Conservation (phyloP, 2,888 invertebrate species). For the Caenorhabditis sinica region DNA sequence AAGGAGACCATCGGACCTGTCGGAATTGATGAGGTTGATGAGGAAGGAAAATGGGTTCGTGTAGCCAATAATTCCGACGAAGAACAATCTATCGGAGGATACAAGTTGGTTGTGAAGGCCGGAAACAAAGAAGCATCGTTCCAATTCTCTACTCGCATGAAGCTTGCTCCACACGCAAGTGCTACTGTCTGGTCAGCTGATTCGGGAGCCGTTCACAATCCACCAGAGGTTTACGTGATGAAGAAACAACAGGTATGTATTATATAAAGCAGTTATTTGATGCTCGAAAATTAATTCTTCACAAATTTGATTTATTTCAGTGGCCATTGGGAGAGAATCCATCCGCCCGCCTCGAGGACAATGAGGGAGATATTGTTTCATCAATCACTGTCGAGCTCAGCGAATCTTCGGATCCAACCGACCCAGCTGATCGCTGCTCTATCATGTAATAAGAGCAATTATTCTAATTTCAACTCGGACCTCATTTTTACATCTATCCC, state of each 20-base stretch:
- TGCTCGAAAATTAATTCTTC: background rate
- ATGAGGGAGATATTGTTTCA: constrained; percentile 74
- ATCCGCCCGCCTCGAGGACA: constrained; percentile 72
- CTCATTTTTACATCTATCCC: constrained; percentile 10
- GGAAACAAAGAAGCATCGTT: constrained; percentile 75
- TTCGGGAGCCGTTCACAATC: constrained; percentile 65
- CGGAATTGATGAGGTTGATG: constrained; percentile 76
- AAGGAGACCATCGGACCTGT: constrained; percentile 76
- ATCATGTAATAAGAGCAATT: constrained; percentile 76
- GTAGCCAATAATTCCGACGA: constrained; percentile 79
- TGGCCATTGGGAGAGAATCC: constrained; percentile 82
- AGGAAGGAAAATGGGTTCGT: constrained; percentile 77
- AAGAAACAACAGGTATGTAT: constrained; percentile 69
- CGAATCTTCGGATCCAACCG: constrained; percentile 71
- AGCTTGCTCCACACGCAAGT: constrained; percentile 57
- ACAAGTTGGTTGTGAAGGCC: constrained; percentile 74
- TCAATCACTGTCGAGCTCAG: constrained; percentile 68
- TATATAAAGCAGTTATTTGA: too few relatives aligned
- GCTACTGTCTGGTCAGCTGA: constrained; percentile 71
- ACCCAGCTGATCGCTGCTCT: constrained; percentile 79
- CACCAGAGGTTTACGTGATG: constrained; percentile 69
- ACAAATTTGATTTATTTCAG: constrained; percentile 45
- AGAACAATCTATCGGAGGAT: constrained; percentile 79
- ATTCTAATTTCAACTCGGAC: constrained; percentile 1
- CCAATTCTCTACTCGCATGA: constrained; percentile 73